Evolutionary conservation across 2,113 vertebrate genomes (phyloP), one percentile per base, ranked within the genome.

Genomic region (Pteruthius melanotis): DNA sequence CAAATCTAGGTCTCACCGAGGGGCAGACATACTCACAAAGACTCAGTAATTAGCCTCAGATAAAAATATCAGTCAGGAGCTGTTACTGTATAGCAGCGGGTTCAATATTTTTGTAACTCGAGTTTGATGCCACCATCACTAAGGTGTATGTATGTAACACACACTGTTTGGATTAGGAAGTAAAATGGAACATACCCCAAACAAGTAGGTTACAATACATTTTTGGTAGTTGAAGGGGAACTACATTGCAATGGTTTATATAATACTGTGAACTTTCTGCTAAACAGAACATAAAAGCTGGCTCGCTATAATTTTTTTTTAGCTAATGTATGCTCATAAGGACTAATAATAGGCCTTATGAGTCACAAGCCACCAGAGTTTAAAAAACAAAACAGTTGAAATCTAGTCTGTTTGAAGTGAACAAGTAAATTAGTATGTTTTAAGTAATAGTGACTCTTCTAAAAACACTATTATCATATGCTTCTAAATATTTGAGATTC

Each of bases 271-370:
- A 95, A 83, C 37, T 83, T 96, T 93, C 74, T 94, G 70, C 82
- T 92, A 59, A 96, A 68, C 31, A 33, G 42, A 45, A 80, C 82
- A 80, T 77, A 93, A 95, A 96, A 96, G 30, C 77, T 87, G 49
- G 77, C 40, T 92, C 90, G n/a, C 72, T 93, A 24, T 90, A 68
- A 45, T 77, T 57, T 65, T 66, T 72, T 66, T 91, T 86, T 42
- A 31, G 11, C 69, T 83, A 89, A 86, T 96, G 72, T 87, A 89
- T 88, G 70, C 74, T 89, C 54, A 74, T 79, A 93, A 70, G 63
- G 59, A 65, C 87, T 96, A 97, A 95, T 95, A 97, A 97, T 95
- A 96, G 87, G 61, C 64, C n/a, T 92, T 90, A 71, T 87, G 93
- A 97, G 71, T 97, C 93, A 95, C 75, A 94, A 91, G 88, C 90